phyloP scores from a whole-genome alignment of 2,797 vertebrate species.

The Octomys mimax region DNA sequence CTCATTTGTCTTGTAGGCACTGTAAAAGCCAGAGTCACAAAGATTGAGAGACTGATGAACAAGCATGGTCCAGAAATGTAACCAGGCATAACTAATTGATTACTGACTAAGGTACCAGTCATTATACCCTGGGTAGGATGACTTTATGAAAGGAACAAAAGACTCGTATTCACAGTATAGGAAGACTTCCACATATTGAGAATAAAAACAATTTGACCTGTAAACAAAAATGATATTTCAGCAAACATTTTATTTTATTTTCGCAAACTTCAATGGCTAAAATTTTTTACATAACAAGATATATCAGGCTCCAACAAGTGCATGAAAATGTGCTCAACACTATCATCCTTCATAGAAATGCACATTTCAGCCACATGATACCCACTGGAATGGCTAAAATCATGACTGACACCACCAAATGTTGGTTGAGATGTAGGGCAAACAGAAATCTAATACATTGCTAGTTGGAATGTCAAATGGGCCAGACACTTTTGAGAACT shows the following conservation, averaged over 20 bases:
- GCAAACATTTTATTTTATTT: constrained; percentile 27
- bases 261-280: no score
- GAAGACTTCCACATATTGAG: neutral
- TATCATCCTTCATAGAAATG: neutral
- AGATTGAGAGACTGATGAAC: neutral
- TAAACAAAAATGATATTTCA: neutral
- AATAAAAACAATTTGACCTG: neutral
- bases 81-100: neutral
- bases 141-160: neutral
- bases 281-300: constrained; percentile 26
- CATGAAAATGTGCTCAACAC: neutral
- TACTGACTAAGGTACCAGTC: neutral
- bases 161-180: neutral
- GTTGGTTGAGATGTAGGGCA: constrained; percentile 16
- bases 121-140: neutral
- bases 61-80: neutral
- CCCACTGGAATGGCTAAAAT: constrained; percentile 40
- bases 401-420: constrained; percentile 73
- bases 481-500: constrained; percentile 51
- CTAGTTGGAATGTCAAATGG: constrained; percentile 43
- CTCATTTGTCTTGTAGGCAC: constrained; percentile 8
- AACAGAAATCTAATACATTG: constrained; percentile 68
- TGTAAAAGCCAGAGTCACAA: neutral
- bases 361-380: constrained; percentile 36
- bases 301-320: neutral